phyloP scores from a whole-genome alignment of 2,888 invertebrate species.

The Eulithis prunata region DNA sequence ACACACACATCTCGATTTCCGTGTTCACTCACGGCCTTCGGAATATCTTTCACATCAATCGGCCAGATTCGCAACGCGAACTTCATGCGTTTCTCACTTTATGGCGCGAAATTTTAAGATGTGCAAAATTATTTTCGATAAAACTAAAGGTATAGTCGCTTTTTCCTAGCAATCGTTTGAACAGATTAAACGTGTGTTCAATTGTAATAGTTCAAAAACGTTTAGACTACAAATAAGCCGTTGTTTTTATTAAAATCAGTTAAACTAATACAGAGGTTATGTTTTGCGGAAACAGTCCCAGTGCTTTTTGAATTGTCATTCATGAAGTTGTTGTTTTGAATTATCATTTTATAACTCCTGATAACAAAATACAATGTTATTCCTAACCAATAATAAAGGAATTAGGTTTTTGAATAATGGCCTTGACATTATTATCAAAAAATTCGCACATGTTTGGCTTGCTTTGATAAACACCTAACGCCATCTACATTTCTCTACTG shows the following conservation, averaged over 20 bases:
- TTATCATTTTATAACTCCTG: neutral
- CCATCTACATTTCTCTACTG: conserved; percentile 47
- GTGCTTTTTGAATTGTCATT: conserved; percentile 5
- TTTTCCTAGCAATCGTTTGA: neutral
- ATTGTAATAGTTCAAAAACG: neutral
- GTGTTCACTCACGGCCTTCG: conserved; percentile 87
- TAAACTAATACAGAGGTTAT: conserved; percentile 58
- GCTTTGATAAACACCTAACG: conserved; percentile 48
- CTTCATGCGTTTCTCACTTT: conserved; percentile 77
- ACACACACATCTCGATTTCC: conserved; percentile 85
- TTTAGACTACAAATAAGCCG: neutral
- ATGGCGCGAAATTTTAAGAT: conserved; percentile 78
- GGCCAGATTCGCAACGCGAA: conserved; percentile 85
- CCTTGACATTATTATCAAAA: conserved; percentile 78
- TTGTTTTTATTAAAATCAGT: neutral
- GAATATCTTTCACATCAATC: conserved; percentile 87
- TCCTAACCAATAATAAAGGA: neutral
- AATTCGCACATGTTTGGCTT: conserved; percentile 63
- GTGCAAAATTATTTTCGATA: conserved; percentile 48
- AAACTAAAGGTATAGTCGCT: neutral
- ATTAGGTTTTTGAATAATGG: conserved; percentile 53
- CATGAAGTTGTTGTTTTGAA: neutral
- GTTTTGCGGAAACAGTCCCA: conserved; percentile 54
- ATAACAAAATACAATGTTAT: conserved; percentile 8
- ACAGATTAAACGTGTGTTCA: conserved; percentile 23